A percentile compares a stretch with the other conserved stretches of the same genome.
These are phyloP conservation scores for Coluber constrictor DNA, from an alignment of 2,797 vertebrate genomes.

Conservation along the genomic window DNA sequence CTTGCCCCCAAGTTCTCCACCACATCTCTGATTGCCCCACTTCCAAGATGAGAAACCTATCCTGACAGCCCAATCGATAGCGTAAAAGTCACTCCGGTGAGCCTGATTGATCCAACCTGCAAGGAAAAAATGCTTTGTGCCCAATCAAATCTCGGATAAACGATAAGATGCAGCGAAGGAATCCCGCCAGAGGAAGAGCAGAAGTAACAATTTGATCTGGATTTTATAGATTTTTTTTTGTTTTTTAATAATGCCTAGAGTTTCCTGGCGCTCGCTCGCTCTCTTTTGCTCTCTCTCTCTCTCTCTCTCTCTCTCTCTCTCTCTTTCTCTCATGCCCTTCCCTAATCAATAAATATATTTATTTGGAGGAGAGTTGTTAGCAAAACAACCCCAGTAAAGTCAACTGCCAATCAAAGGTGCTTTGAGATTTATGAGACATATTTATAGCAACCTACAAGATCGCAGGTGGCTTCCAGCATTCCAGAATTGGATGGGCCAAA, in stretches of 20 bases:
- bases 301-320: neutral
- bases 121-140: conserved; percentile 51
- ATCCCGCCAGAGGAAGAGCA: conserved; percentile 61
- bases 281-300: too few relatives aligned
- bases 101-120: too few relatives aligned
- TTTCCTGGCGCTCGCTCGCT: too few relatives aligned
- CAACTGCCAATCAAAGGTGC: neutral
- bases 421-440: neutral
- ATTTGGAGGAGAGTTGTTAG: conserved; percentile 25
- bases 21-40: neutral
- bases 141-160: conserved; percentile 61
- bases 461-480: neutral
- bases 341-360: conserved; percentile 66
- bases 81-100: conserved; percentile 56
- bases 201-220: conserved; percentile 61
- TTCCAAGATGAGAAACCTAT: neutral
- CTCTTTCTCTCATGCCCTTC: conserved; percentile 31
- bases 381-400: conserved; percentile 7
- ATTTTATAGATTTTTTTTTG: conserved; percentile 45
- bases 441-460: neutral
- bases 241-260: conserved; percentile 46
- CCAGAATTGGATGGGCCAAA: neutral
- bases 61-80: conserved; percentile 53
- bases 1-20: neutral
- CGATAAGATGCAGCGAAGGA: conserved; percentile 66